A percentile compares a stretch with the other conserved stretches of the same genome.
Conservation (phyloP, 2,113 vertebrate genomes). For the Bettongia penicillata region DNA sequence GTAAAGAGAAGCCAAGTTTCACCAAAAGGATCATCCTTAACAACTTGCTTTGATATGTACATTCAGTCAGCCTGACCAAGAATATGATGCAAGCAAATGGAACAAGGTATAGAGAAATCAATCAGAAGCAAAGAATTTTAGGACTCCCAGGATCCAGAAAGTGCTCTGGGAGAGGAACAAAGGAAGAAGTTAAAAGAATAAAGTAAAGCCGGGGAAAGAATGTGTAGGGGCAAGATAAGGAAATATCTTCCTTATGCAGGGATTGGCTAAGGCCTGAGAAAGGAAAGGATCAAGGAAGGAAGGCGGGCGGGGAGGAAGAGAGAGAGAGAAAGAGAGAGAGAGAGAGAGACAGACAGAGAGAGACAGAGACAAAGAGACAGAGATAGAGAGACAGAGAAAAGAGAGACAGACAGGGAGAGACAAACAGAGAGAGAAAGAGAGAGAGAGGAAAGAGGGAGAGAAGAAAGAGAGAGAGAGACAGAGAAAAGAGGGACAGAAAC, state of each 20-base stretch:
- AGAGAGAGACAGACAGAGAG: too few relatives aligned
- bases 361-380: too few relatives aligned
- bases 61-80: neutral
- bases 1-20: neutral
- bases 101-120: neutral
- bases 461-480: too few relatives aligned
- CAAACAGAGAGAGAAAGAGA: too few relatives aligned
- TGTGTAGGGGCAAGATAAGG: neutral
- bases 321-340: neutral
- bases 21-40: neutral
- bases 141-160: neutral
- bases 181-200: neutral
- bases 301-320: neutral
- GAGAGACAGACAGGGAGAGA: too few relatives aligned
- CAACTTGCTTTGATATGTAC: neutral
- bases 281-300: neutral
- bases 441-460: too few relatives aligned
- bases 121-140: neutral
- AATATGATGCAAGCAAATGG: neutral
- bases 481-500: too few relatives aligned
- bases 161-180: neutral
- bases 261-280: neutral
- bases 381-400: too few relatives aligned
- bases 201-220: neutral
- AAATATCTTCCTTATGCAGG: neutral